These are phyloP conservation scores for Spilogale gracilis DNA, from an alignment of 2,113 vertebrate species.

Conservation along the genomic window DNA sequence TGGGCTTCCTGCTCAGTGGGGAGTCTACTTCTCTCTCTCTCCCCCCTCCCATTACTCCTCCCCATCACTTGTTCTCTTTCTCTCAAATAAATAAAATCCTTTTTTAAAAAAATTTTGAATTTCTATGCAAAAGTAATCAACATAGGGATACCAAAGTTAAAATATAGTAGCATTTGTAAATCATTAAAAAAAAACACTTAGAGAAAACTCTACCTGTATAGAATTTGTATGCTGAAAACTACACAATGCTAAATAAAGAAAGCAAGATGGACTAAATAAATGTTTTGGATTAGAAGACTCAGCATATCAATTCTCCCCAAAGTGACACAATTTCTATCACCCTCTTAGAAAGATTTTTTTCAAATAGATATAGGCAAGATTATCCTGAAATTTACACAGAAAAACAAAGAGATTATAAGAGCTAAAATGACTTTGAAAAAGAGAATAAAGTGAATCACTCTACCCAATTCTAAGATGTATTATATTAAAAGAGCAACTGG, in stretches of 20 bases:
- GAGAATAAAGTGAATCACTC: neutral
- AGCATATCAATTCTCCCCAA: neutral
- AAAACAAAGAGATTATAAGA: slow-evolving; percentile 5
- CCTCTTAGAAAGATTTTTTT: neutral
- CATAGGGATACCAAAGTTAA: neutral
- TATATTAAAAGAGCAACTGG: neutral
- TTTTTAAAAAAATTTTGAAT: neutral
- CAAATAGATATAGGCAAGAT: neutral
- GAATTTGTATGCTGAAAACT: neutral
- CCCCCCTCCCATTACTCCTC: neutral
- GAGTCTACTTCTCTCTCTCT: neutral
- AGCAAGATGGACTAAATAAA: neutral
- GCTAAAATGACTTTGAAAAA: neutral
- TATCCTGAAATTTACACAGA: neutral
- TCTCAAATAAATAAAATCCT: neutral
- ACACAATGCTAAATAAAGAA: neutral
- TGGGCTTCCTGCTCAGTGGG: neutral
- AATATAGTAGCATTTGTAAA: neutral
- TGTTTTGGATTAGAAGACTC: neutral
- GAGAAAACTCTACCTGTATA: neutral
- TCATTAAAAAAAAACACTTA: neutral
- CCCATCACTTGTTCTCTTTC: neutral
- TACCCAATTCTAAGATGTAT: neutral
- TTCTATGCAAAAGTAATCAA: neutral
- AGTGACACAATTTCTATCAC: neutral